These are phyloP conservation scores for Corythornis madagascariensis DNA, from an alignment of 2,113 vertebrate genomes.

Conservation along the genomic window DNA sequence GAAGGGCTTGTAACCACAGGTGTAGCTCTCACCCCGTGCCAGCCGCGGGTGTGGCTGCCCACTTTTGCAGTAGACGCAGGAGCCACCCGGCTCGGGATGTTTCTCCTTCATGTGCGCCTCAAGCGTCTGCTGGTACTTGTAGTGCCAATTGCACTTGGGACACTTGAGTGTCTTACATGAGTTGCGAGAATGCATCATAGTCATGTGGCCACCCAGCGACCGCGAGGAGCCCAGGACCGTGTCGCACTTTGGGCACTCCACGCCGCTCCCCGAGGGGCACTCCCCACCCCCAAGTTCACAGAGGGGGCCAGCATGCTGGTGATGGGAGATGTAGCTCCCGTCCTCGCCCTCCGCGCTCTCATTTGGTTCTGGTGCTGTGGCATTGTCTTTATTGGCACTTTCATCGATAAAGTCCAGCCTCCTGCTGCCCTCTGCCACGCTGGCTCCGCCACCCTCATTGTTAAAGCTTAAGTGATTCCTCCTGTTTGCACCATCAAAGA, in stretches of 20 bases:
- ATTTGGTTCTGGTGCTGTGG: slow-evolving; percentile 99
- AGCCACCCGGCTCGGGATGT: slow-evolving; percentile 94
- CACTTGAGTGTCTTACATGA: slow-evolving; percentile 99
- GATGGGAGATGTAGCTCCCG: slow-evolving; percentile 83
- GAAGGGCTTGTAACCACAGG: slow-evolving; percentile 99
- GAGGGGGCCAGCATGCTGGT: slow-evolving; percentile 86
- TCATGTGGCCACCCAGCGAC: slow-evolving; percentile 98
- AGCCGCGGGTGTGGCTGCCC: slow-evolving; percentile 96
- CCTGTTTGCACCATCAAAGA: slow-evolving; percentile 91
- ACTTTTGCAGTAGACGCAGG: slow-evolving; percentile 92
- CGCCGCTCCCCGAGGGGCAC: slow-evolving; percentile 93
- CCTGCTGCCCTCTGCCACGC: slow-evolving; percentile 88
- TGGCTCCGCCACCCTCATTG: slow-evolving; percentile 92
- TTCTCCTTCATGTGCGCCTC: slow-evolving; percentile 99
- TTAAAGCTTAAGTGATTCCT: slow-evolving; percentile 99
- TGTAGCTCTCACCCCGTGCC: slow-evolving; percentile 98
- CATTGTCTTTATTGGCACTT: slow-evolving; percentile 99
- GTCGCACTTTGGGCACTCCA: slow-evolving; percentile 99
- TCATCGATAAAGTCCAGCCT: slow-evolving; percentile 91
- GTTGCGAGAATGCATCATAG: slow-evolving; percentile 99
- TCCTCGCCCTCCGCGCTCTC: slow-evolving; percentile 95
- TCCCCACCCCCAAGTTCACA: slow-evolving; percentile 92
- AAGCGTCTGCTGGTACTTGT: slow-evolving; percentile 99
- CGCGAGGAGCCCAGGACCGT: slow-evolving; percentile 96
- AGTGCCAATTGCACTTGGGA: slow-evolving; percentile 99